Conservation (phyloP, 2,888 invertebrate species). For the Noctua comes region DNA sequence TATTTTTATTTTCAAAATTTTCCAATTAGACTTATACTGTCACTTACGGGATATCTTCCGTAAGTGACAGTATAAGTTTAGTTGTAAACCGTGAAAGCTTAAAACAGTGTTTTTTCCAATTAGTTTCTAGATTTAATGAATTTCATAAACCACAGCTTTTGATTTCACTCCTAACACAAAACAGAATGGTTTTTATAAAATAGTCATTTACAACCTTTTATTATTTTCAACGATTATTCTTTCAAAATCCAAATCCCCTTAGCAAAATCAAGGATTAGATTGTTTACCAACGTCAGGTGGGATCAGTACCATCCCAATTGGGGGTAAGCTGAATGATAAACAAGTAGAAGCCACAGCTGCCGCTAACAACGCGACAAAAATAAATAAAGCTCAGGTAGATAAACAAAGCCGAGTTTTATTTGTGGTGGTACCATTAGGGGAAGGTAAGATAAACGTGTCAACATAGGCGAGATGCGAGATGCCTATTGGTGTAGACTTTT, state of each 20-base stretch:
- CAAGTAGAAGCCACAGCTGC: slow-evolving; percentile 80
- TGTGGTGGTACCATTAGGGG: slow-evolving; percentile 85
- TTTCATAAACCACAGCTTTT: not conserved
- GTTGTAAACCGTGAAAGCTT: too few relatives aligned
- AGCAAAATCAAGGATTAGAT: slow-evolving; percentile 61
- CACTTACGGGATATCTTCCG: too few relatives aligned
- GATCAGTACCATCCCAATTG: slow-evolving; percentile 76
- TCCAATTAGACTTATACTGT: too few relatives aligned
- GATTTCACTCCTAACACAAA: slow-evolving; percentile 5
- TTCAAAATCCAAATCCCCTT: slow-evolving; percentile 57
- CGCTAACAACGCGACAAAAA: slow-evolving; percentile 81
- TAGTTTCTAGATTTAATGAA: too few relatives aligned
- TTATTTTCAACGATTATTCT: slow-evolving; percentile 53
- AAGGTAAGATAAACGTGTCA: slow-evolving; percentile 81
- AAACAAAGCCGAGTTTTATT: slow-evolving; percentile 85
- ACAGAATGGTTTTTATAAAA: slow-evolving; percentile 2
- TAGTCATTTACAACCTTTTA: slow-evolving; percentile 22
- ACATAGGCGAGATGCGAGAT: slow-evolving; percentile 51
- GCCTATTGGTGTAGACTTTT: slow-evolving; percentile 29
- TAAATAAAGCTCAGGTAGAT: slow-evolving; percentile 84
- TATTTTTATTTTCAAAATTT: too few relatives aligned
- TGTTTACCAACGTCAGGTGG: slow-evolving; percentile 76
- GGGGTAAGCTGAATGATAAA: slow-evolving; percentile 83
- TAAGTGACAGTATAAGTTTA: too few relatives aligned
- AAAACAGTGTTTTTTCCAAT: too few relatives aligned